These are phyloP conservation scores for Silurus lanzhouensis DNA, from an alignment of 2,797 vertebrate species.

Conservation along the genomic window DNA sequence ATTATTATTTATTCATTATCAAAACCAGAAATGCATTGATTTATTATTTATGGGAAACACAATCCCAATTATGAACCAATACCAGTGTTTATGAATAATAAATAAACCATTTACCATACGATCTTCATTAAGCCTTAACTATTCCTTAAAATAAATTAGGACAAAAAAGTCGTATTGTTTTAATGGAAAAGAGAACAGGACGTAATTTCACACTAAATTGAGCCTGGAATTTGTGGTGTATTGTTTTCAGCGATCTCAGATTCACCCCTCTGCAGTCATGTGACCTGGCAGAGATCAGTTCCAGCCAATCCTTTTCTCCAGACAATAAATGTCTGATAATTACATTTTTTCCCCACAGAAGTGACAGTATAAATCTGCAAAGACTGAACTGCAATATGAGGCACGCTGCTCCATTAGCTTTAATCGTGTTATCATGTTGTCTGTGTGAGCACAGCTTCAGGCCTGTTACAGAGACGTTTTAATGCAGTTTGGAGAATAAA, in stretches of 20 bases:
- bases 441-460: constrained; percentile 61
- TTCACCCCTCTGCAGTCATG: constrained; percentile 54
- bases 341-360: constrained; percentile 61
- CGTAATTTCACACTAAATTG: not conserved
- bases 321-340: constrained; percentile 61
- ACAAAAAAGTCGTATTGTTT: not conserved
- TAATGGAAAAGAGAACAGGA: not conserved
- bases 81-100: not conserved
- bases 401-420: constrained; percentile 65
- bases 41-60: not conserved
- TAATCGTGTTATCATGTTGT: constrained; percentile 71
- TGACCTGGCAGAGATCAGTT: constrained; percentile 55
- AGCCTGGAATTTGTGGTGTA: not conserved
- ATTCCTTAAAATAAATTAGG: not conserved
- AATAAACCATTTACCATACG: not conserved
- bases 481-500: constrained; percentile 52
- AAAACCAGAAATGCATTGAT: not conserved
- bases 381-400: constrained; percentile 65
- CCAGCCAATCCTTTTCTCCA: constrained; percentile 56
- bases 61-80: not conserved
- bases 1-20: too few species aligned
- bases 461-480: constrained; percentile 50
- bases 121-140: too few species aligned
- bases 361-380: constrained; percentile 72
- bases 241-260: not conserved